Percentiles rank a stretch among this genome's conserved stretches.
These are phyloP conservation scores for Caenorhabditis becei DNA, from an alignment of 2,888 invertebrate genomes.

Conservation along the genomic window DNA sequence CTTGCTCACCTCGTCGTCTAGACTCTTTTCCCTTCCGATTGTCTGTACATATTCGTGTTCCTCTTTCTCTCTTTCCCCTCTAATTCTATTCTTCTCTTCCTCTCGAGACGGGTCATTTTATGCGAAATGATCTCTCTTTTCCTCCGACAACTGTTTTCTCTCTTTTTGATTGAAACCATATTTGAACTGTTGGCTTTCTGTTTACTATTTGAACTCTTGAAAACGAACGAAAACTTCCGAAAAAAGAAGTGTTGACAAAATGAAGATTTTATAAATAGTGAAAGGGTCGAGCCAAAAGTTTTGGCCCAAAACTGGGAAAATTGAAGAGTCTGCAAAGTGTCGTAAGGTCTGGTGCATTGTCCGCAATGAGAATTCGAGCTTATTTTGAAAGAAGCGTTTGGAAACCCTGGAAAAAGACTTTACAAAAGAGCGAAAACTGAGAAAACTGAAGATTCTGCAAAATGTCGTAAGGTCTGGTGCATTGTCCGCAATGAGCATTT, in stretches of 20 bases:
- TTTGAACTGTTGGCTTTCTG: conserved; percentile 9
- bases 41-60: conserved; percentile 36
- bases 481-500: background rate
- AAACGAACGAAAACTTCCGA: too few species aligned
- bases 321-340: too few species aligned
- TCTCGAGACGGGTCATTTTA: conserved; percentile 45
- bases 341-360: too few species aligned
- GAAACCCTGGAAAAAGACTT: background rate
- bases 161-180: conserved; percentile 24
- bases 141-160: conserved; percentile 10
- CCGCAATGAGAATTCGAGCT: too few species aligned
- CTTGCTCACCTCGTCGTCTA: conserved; percentile 45
- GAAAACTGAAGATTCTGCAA: background rate
- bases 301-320: too few species aligned
- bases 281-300: too few species aligned
- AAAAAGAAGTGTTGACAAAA: too few species aligned
- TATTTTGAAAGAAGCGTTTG: background rate
- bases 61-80: conserved; percentile 9
- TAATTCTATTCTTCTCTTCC: conserved; percentile 9
- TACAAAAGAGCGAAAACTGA: background rate
- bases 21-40: background rate
- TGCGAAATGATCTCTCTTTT: conserved; percentile 35
- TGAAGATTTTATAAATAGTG: too few species aligned
- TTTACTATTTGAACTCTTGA: too few species aligned
- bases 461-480: background rate